phyloP scores from a whole-genome alignment of 2,888 invertebrate species.

The Lasioglossum pauxillum region DNA sequence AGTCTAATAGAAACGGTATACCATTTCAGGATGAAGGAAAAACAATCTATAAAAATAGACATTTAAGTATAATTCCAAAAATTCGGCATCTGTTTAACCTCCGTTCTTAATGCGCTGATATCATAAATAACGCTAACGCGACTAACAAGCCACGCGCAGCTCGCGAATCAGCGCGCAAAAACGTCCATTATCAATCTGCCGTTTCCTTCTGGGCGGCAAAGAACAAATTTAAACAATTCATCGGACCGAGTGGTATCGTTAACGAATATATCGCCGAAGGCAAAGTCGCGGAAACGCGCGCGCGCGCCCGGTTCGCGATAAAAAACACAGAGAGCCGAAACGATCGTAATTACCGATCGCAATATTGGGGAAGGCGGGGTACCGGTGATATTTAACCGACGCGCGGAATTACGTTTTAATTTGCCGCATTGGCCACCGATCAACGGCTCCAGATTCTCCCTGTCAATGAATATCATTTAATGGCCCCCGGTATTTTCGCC shows the following conservation, averaged over 20 bases:
- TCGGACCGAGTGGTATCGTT: not conserved
- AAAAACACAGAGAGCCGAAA: not conserved
- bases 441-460: conserved; percentile 58
- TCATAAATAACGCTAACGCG: not conserved
- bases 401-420: conserved; percentile 58
- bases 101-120: not conserved
- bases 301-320: not conserved
- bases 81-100: not conserved
- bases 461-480: conserved; percentile 65
- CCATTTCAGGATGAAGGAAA: no score
- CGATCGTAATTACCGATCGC: conserved; percentile 27
- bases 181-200: not conserved
- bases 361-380: not conserved
- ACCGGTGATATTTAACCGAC: conserved; percentile 27
- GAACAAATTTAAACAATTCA: not conserved
- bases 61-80: not conserved
- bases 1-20: not conserved
- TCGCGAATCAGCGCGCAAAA: not conserved
- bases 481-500: conserved; percentile 58
- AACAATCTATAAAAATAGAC: no score
- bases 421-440: conserved; percentile 56
- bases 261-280: not conserved
- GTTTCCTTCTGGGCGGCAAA: not conserved
- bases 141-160: not conserved
- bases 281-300: not conserved